Evolutionary conservation across 2,797 vertebrate species (phyloP).

Genomic region (Streptopelia turtur): DNA sequence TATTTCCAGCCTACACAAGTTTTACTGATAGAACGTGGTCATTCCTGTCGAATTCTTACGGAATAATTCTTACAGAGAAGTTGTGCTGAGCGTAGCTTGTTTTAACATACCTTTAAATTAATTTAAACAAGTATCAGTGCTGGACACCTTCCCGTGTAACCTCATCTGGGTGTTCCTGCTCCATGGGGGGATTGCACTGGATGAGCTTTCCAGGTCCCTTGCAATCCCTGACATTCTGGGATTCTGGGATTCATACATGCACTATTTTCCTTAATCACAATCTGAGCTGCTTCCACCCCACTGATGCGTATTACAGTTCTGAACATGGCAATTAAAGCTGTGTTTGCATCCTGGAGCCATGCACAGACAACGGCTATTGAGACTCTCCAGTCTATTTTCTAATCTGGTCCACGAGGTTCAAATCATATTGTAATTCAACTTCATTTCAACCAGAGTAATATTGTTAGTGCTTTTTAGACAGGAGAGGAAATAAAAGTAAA

Average conservation of each 20-base stretch:
- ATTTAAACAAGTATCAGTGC: neutral
- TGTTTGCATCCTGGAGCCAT: neutral
- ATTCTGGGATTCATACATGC: neutral
- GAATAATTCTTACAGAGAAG: neutral
- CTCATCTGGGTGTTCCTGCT: too few species aligned
- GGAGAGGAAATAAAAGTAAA: neutral
- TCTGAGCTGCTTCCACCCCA: neutral
- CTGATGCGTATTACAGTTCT: accelerated
- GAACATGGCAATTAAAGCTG: neutral
- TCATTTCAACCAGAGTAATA: neutral
- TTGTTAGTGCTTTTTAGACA: neutral
- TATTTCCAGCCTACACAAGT: neutral
- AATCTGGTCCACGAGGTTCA: neutral
- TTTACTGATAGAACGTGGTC: neutral
- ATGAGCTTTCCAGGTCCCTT: too few species aligned
- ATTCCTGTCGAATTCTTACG: neutral
- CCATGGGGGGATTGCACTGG: too few species aligned
- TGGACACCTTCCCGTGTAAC: too few species aligned
- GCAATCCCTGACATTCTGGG: too few species aligned
- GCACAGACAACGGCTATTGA: neutral
- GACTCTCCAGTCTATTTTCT: neutral
- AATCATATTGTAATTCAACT: neutral
- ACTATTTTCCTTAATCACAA: neutral
- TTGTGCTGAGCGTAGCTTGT: neutral
- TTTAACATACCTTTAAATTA: neutral